Base-by-base conservation (phyloP, 2,113 vertebrate species). In the Phrynosoma blainvillii region DNA sequence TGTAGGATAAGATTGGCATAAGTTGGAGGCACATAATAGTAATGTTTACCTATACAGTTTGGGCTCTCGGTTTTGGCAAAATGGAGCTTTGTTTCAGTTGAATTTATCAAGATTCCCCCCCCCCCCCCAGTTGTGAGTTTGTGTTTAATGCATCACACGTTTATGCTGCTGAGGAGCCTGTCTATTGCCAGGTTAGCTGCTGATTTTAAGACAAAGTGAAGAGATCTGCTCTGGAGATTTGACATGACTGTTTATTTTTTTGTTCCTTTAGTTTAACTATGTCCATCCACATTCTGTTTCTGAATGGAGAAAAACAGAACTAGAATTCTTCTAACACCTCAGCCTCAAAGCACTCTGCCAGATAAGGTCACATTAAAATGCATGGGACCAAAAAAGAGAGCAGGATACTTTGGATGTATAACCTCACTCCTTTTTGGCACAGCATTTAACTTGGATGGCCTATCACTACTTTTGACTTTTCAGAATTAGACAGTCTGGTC, bases 241-340 rank as follows among this genome's bases (percentile, higher is more conserved):
- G 79, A 62, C 54, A 65, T 54, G 54, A 4, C 4, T 30, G 52
- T 78, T 80, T 80, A 23, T n/a, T 91, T 92, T 80, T 21, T 71
- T 62, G 59, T 73, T n/a, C 25, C 56, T 30, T 80, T 90, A 62
- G 71, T 93, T 89, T 94, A 85, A 94, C 90, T 91, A 83, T 92
- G 90, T 93, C 56, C 74, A 89, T 94, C 84, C 81, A 40, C 83
- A 82, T 92, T 40, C 30, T 84, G 68, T 32, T 74, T 54, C 20
- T 56, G 47, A 74, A 47, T 36, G 70, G 42, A 30, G 30, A 47
- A 74, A 73, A 84, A 56, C 32, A 23, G 27, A 74, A 74, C 42
- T n/a, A 32, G 54, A 73, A 74, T 84, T 52, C 2, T 74, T 83
- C 36, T 32, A 79, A 54, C 47, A 56, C 21, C 12, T n/a, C 6